phyloP scores from a whole-genome alignment of 1,140 invertebrate species.

The Platyscapa corneri region DNA sequence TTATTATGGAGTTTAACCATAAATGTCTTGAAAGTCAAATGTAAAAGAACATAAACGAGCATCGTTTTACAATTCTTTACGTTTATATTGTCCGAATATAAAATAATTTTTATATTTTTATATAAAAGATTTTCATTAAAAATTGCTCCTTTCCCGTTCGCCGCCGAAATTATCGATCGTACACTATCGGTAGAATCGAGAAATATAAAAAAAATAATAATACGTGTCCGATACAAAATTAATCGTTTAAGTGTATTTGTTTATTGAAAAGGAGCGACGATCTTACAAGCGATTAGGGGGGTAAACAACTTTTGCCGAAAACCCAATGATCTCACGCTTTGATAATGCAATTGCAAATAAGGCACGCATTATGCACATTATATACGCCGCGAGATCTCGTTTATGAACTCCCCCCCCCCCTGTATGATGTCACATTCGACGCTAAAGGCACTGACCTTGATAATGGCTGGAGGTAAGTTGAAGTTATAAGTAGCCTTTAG shows the following conservation, averaged over 20 bases:
- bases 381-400: background rate
- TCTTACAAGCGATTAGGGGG: background rate
- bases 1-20: no score
- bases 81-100: background rate
- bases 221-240: background rate
- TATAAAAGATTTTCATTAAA: no score
- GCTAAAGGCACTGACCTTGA: constrained; percentile 1
- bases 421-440: background rate
- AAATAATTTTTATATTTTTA: no score
- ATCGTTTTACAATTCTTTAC: background rate
- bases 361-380: background rate
- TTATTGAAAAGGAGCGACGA: background rate
- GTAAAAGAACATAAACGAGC: no score
- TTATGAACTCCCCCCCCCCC: background rate
- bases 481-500: background rate
- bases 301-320: background rate
- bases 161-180: background rate
- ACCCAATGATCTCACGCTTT: background rate
- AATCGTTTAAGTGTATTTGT: background rate
- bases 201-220: no score
- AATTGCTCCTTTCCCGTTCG: background rate
- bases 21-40: no score
- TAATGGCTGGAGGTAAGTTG: background rate
- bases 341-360: background rate
- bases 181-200: no score